Conservation (phyloP, 2,113 vertebrate genomes). For the Corythaixoides concolor region DNA sequence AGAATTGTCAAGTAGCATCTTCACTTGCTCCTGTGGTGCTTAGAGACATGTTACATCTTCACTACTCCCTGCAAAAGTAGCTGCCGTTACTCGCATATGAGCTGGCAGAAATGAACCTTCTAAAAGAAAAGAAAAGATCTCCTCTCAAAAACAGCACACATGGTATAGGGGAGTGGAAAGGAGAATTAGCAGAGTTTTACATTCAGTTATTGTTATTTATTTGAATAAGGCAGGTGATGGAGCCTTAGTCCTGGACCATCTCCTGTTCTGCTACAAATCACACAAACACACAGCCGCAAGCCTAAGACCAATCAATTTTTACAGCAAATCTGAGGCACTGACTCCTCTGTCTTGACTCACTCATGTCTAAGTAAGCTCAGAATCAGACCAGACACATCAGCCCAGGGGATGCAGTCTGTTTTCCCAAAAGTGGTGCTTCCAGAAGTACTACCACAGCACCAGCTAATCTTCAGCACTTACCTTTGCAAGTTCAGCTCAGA, state of each 20-base stretch:
- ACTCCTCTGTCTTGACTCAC: background rate
- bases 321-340: background rate
- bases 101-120: background rate
- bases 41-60: background rate
- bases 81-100: background rate
- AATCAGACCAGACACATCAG: background rate
- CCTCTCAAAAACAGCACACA: background rate
- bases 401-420: background rate
- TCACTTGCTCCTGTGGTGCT: background rate
- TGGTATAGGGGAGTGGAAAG: background rate
- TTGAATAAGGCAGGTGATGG: background rate
- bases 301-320: background rate
- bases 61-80: background rate
- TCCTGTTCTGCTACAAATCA: background rate
- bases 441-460: background rate
- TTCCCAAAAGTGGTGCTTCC: background rate
- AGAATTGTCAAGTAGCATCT: background rate
- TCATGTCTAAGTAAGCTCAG: background rate
- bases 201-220: background rate
- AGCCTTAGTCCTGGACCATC: background rate
- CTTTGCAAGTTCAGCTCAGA: background rate
- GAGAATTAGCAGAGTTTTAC: background rate
- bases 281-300: background rate
- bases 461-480: background rate
- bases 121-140: background rate